phyloP scores from a whole-genome alignment of 2,113 vertebrate genomes.

The Geococcyx californianus region DNA sequence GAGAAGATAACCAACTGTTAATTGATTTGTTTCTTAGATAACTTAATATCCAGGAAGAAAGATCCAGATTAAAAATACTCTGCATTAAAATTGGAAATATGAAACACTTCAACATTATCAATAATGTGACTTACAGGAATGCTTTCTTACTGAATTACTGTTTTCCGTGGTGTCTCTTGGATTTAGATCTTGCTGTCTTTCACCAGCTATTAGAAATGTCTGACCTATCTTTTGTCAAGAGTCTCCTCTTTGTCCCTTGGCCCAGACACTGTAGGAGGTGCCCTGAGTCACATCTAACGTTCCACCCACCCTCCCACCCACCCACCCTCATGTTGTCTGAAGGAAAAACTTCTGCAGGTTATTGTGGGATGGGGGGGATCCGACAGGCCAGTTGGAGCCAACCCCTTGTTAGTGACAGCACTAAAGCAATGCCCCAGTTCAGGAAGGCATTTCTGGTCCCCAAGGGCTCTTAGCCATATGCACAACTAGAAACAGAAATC shows the following conservation, averaged over 20 bases:
- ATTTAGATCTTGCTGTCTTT: not conserved
- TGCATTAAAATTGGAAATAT: slow-evolving; percentile 32
- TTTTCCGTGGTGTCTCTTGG: not conserved
- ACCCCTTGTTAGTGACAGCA: not conserved
- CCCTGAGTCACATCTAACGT: not conserved
- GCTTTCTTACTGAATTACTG: slow-evolving; percentile 23
- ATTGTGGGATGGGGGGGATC: not conserved
- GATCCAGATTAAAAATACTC: slow-evolving; percentile 31
- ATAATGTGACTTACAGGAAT: slow-evolving; percentile 12
- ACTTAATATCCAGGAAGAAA: slow-evolving; percentile 41
- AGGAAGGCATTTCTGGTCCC: slow-evolving; percentile 1
- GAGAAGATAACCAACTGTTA: slow-evolving; percentile 47
- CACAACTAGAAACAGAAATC: not conserved
- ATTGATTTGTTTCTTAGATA: slow-evolving; percentile 58
- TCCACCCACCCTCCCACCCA: not conserved
- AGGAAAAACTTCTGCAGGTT: not conserved
- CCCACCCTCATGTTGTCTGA: not conserved
- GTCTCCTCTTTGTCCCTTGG: not conserved
- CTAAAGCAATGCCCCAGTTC: not conserved
- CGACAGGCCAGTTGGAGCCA: not conserved
- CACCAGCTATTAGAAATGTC: slow-evolving; percentile 16
- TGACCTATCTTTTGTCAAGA: slow-evolving; percentile 5
- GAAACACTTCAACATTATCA: not conserved
- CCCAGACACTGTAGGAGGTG: slow-evolving; percentile 1
- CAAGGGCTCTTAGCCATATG: not conserved